These are phyloP conservation scores for Tringa solitaria DNA, from an alignment of 2,113 vertebrate species.

Conservation along the genomic window DNA sequence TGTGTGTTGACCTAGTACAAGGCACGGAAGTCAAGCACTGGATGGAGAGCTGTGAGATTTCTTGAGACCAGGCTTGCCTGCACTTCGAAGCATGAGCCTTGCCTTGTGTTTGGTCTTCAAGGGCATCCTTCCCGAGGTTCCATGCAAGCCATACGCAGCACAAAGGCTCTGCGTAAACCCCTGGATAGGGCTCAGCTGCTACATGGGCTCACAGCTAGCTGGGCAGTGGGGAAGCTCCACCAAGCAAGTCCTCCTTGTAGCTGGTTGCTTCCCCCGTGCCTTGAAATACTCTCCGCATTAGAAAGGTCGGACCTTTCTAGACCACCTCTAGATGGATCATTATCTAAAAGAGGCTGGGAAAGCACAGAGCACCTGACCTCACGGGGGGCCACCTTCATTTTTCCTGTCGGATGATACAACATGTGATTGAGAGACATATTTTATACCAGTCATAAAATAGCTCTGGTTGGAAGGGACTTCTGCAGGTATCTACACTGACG, in stretches of 20 bases:
- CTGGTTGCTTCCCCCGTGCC: neutral
- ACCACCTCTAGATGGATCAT: neutral
- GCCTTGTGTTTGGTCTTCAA: neutral
- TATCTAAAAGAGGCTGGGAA: neutral
- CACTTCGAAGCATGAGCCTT: neutral
- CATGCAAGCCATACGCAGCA: neutral
- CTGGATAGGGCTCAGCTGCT: neutral
- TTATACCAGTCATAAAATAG: neutral
- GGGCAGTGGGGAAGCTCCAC: neutral
- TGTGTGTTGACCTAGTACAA: neutral
- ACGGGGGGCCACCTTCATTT: neutral
- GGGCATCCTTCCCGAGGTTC: neutral
- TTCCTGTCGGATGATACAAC: neutral
- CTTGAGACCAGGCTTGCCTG: neutral
- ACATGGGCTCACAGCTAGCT: neutral
- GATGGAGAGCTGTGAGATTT: neutral
- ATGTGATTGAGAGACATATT: neutral
- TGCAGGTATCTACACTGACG: accelerated
- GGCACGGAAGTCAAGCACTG: neutral
- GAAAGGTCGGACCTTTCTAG: neutral
- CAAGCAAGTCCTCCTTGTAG: accelerated
- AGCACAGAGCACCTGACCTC: neutral
- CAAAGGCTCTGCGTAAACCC: neutral
- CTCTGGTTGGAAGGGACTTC: neutral
- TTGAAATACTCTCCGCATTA: neutral